Evolutionary conservation across 2,797 vertebrate species (phyloP), one percentile per base, ranked within the genome.

Genomic region (Phataginus tricuspis): DNA sequence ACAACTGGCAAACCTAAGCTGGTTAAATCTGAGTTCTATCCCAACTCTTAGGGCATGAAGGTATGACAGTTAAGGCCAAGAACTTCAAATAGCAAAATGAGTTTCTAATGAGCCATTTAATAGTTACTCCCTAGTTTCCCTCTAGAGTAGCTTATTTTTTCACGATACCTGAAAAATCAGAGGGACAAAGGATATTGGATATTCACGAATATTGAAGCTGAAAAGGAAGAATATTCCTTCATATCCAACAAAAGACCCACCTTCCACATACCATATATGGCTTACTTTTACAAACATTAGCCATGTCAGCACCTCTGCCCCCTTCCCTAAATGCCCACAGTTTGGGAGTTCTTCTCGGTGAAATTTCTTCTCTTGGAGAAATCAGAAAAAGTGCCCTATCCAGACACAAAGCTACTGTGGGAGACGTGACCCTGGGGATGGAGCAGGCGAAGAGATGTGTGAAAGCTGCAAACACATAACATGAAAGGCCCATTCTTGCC

Each of bases 251-350:
- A 78, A 64, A 31, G 2, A 42, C 21, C 34, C 7, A 7, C 42
- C 39, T 51, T 61, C 27, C 15, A 42, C 2, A 31, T 1, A 16
- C 18, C 51, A 34, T 0, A 1, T 0, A 4, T 1, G 19, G 49
- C n/a, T 77, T 45, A 5, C 5, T 29, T 39, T 59, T 61, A 1
- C 71, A 82, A 51, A 55, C 31, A 69, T 21, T 5, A 61, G 15
- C 16, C 21, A 13, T 7, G 2, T 71, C 18, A 27, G 49, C 4
- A 16, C 4, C 6, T 27, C 13, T 14, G 45, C n/a, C 61, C 5
- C 27, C 25, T 25, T 42, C 14, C 23, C 34, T 53, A 49, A 61
- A 45, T 27, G 55, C 8, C 53, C 51, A 29, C 4, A 42, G 51
- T 37, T 82, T 42, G 51, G 16, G 34, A 15, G 15, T 55, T 75